Conservation (phyloP, 1,140 invertebrate genomes). For the Trinorchestia longiramus region DNA sequence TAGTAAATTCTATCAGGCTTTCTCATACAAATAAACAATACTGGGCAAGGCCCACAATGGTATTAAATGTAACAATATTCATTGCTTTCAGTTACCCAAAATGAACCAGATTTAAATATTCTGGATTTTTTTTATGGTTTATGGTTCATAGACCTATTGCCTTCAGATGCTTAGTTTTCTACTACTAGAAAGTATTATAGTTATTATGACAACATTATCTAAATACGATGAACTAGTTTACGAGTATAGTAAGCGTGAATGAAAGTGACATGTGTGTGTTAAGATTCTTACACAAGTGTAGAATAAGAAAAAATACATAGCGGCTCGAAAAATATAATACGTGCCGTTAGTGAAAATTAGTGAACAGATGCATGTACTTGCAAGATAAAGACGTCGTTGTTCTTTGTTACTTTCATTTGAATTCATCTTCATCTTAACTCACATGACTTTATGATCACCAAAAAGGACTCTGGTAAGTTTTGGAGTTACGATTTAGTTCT, state of each 20-base stretch:
- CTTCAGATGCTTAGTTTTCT: neutral
- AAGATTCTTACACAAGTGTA: neutral
- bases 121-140: neutral
- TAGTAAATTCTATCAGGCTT: neutral
- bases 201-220: neutral
- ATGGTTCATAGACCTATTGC: neutral
- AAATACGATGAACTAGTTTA: too few species aligned
- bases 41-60: neutral
- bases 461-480: conserved; percentile 14
- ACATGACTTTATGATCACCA: neutral
- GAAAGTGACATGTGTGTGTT: too few species aligned
- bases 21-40: neutral
- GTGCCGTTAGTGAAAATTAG: neutral
- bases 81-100: neutral
- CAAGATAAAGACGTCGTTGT: neutral
- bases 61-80: neutral
- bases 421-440: neutral
- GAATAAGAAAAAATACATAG: neutral
- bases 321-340: neutral
- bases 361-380: neutral
- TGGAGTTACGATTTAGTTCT: conserved; percentile 5
- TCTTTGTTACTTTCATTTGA: neutral
- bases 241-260: too few species aligned
- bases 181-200: neutral
- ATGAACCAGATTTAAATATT: neutral